These are phyloP conservation scores for Labeo rohita DNA, from an alignment of 2,113 vertebrate species.

Conservation along the genomic window DNA sequence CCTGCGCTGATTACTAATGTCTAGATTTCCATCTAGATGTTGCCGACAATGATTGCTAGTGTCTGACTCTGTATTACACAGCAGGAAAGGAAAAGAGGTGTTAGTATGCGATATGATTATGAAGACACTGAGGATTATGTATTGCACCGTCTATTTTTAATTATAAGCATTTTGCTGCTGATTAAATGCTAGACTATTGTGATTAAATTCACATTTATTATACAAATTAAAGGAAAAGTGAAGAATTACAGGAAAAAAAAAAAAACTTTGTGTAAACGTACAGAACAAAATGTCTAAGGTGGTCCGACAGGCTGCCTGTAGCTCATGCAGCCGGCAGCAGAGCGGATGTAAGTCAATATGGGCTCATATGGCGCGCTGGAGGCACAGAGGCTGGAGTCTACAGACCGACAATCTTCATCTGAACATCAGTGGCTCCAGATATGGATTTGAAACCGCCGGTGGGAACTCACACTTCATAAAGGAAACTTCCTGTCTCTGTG, in stretches of 20 bases:
- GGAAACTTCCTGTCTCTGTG: constrained; percentile 30
- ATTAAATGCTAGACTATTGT: constrained; percentile 29
- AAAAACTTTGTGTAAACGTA: neutral
- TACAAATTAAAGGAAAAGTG: constrained; percentile 36
- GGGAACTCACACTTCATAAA: constrained; percentile 34
- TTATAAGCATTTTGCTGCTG: constrained; percentile 3
- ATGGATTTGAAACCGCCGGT: constrained; percentile 62
- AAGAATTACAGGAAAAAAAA: neutral
- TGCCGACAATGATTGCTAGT: constrained; percentile 39
- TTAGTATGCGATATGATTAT: constrained; percentile 28
- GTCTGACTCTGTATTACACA: constrained; percentile 43
- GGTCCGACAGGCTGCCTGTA: constrained; percentile 56
- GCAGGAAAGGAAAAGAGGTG: constrained; percentile 29
- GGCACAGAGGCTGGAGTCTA: constrained; percentile 62
- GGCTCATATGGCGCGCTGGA: constrained; percentile 65
- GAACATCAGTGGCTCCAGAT: constrained; percentile 60
- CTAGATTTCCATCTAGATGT: constrained; percentile 40
- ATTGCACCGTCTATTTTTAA: neutral
- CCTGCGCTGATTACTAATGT: constrained; percentile 43
- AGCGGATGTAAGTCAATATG: constrained; percentile 65
- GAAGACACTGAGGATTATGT: constrained; percentile 26
- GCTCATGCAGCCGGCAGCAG: constrained; percentile 55
- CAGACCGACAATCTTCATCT: constrained; percentile 57
- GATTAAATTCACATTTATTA: constrained; percentile 37
- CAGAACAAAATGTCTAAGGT: constrained; percentile 11